phyloP scores from a whole-genome alignment of 1,140 invertebrate genomes.

The Sinonovacula constricta region DNA sequence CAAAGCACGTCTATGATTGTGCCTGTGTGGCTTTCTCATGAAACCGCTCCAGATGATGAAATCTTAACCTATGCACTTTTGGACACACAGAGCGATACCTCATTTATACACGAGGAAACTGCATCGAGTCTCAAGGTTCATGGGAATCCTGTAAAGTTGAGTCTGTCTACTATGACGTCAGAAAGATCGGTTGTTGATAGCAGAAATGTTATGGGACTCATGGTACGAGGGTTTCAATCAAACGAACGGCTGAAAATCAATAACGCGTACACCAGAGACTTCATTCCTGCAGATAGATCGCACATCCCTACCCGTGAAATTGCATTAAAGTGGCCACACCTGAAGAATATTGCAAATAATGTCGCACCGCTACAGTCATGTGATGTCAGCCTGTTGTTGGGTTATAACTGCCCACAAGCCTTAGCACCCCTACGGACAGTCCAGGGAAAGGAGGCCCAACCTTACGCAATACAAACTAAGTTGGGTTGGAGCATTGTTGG shows the following conservation, averaged over 20 bases:
- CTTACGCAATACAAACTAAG: slow-evolving; percentile 44
- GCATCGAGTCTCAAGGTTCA: slow-evolving; percentile 9
- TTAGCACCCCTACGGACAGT: slow-evolving; percentile 29
- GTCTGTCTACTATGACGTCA: slow-evolving; percentile 20
- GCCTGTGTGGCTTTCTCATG: slow-evolving; percentile 6
- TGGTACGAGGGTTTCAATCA: slow-evolving; percentile 9
- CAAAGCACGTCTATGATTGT: slow-evolving; percentile 9
- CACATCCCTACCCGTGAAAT: slow-evolving; percentile 6
- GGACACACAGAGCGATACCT: slow-evolving; percentile 16
- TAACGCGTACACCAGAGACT: slow-evolving; percentile 6
- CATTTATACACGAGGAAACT: slow-evolving; percentile 19
- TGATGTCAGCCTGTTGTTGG: slow-evolving; percentile 53
- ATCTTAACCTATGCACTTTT: slow-evolving; percentile 27
- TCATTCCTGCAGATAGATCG: slow-evolving; percentile 8
- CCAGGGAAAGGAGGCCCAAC: background rate
- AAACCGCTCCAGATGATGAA: slow-evolving; percentile 18
- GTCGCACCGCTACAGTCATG: slow-evolving; percentile 49
- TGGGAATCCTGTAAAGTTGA: slow-evolving; percentile 13
- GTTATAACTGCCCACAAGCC: slow-evolving; percentile 43
- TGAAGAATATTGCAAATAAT: background rate
- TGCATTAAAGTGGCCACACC: background rate
- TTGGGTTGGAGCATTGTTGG: slow-evolving; percentile 49
- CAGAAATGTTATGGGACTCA: slow-evolving; percentile 16
- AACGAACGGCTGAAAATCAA: slow-evolving; percentile 20
- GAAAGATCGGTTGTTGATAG: slow-evolving; percentile 14